phyloP scores from a whole-genome alignment of 2,797 vertebrate genomes.

The Oryzias sinensis region DNA sequence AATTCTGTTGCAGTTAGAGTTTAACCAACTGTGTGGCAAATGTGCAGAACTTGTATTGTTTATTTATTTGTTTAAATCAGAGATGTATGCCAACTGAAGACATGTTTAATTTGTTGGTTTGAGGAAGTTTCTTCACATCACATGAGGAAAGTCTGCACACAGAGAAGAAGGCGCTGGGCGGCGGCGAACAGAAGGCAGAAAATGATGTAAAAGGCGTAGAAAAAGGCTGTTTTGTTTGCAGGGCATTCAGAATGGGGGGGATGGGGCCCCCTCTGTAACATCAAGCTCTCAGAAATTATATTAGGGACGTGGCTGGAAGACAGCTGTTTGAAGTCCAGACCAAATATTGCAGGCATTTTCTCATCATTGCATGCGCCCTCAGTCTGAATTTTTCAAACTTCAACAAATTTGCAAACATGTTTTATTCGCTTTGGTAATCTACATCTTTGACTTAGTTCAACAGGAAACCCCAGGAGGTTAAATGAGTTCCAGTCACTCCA shows the following conservation, averaged over 20 bases:
- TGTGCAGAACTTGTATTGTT: too few species aligned
- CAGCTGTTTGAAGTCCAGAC: not conserved
- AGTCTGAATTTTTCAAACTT: not conserved
- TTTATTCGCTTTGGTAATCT: constrained; percentile 27
- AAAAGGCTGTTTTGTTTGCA: not conserved
- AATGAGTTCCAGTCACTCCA: constrained; percentile 31
- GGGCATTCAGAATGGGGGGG: not conserved
- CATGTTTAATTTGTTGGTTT: too few species aligned
- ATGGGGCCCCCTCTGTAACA: not conserved
- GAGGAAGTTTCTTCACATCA: not conserved
- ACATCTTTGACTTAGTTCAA: constrained; percentile 38
- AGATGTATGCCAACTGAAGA: too few species aligned
- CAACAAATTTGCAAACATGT: not conserved
- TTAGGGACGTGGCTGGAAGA: not conserved
- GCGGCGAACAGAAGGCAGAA: not conserved
- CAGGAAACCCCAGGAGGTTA: constrained; percentile 28
- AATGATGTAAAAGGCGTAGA: not conserved
- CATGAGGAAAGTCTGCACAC: not conserved
- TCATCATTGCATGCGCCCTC: not conserved
- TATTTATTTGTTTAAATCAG: too few species aligned
- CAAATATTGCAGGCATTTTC: constrained; percentile 1
- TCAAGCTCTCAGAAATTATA: not conserved
- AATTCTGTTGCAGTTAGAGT: too few species aligned
- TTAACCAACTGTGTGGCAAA: too few species aligned
- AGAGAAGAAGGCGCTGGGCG: not conserved